Conservation (phyloP, 1,140 invertebrate genomes). For the Drosophila elegans region DNA sequence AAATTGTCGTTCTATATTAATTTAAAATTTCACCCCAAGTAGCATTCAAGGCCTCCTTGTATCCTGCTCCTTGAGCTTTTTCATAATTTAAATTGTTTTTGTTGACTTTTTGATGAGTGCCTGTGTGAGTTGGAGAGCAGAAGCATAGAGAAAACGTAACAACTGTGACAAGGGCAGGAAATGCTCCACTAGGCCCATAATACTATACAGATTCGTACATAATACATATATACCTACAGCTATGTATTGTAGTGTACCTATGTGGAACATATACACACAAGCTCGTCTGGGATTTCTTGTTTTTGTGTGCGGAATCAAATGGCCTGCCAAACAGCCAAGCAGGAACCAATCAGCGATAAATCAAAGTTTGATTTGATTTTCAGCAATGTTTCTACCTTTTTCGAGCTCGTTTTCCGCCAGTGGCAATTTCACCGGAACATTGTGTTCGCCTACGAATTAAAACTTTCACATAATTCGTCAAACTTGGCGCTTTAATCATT, state of each 20-base stretch:
- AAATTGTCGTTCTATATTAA: constrained; percentile 2
- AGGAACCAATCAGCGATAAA: constrained; percentile 44
- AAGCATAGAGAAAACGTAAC: constrained; percentile 39
- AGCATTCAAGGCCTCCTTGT: constrained; percentile 12
- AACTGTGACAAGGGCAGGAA: constrained; percentile 34
- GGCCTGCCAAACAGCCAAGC: constrained; percentile 28
- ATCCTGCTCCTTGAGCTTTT: constrained; percentile 14
- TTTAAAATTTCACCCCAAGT: constrained; percentile 7
- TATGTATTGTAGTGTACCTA: constrained; percentile 24
- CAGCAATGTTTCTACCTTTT: constrained; percentile 37
- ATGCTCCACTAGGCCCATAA: constrained; percentile 27
- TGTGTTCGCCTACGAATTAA: constrained; percentile 22
- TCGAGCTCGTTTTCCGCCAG: constrained; percentile 9
- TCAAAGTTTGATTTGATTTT: constrained; percentile 48
- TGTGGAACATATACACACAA: constrained; percentile 28
- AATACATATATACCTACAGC: constrained; percentile 11
- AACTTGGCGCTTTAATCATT: constrained; percentile 36
- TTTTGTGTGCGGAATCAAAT: constrained; percentile 19
- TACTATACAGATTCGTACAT: constrained; percentile 24
- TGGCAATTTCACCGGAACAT: constrained; percentile 22
- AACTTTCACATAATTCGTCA: constrained; percentile 52
- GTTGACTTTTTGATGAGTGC: constrained; percentile 38
- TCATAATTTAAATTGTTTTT: constrained; percentile 48
- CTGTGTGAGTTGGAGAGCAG: constrained; percentile 1
- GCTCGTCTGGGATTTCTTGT: constrained; percentile 21